Evolutionary conservation across 2,888 invertebrate species (phyloP).

Genomic region (Coleophora deauratella): DNA sequence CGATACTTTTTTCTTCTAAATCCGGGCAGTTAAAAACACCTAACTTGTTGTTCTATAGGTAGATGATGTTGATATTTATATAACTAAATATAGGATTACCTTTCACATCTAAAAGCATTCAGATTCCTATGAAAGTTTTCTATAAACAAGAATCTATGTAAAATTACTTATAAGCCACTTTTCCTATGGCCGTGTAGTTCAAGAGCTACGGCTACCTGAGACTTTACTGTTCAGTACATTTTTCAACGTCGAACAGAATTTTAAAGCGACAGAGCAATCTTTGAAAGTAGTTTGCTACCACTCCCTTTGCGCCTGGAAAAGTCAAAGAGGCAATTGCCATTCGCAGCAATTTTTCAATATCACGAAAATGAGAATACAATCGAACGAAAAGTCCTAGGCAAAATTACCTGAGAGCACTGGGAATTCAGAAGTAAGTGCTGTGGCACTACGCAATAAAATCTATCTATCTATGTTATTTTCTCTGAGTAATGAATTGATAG

Average conservation of each 20-base stretch:
- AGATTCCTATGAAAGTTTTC: too few relatives aligned
- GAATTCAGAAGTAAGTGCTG: constrained; percentile 14
- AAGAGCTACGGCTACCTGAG: constrained; percentile 9
- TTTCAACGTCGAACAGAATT: constrained; percentile 34
- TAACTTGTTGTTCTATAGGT: too few relatives aligned
- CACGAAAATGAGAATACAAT: constrained; percentile 26
- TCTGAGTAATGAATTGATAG: too few relatives aligned
- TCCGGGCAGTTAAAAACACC: too few relatives aligned
- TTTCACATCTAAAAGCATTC: too few relatives aligned
- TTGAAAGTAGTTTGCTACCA: constrained; percentile 29
- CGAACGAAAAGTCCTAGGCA: constrained; percentile 21
- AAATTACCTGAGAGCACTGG: constrained; percentile 11
- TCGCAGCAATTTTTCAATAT: constrained; percentile 39
- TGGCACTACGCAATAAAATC: constrained; percentile 15
- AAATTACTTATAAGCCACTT: too few relatives aligned
- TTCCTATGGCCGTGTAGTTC: too few relatives aligned
- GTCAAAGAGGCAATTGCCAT: constrained; percentile 34
- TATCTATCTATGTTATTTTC: constrained; percentile 1
- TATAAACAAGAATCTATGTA: too few relatives aligned
- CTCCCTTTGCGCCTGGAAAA: constrained; percentile 27
- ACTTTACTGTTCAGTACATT: constrained; percentile 23
- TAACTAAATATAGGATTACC: too few relatives aligned
- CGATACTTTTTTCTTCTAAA: too few relatives aligned
- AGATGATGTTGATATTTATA: too few relatives aligned
- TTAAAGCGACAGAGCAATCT: constrained; percentile 37